These are phyloP conservation scores for Athene cunicularia DNA, from an alignment of 2,113 vertebrate genomes.

Conservation along the genomic window DNA sequence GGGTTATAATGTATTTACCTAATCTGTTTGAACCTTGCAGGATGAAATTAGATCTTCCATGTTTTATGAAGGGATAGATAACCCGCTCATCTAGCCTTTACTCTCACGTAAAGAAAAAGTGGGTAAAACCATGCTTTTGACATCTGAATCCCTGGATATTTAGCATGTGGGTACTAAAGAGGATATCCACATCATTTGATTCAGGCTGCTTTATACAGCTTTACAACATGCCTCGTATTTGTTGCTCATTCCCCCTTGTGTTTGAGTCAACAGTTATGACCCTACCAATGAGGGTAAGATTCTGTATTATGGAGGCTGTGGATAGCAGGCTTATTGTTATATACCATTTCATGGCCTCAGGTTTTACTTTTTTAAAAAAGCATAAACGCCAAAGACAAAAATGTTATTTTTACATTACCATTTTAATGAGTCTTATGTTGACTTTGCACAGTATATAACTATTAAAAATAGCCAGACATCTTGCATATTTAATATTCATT, in stretches of 20 bases:
- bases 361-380: background rate
- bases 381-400: conserved; percentile 51
- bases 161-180: background rate
- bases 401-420: conserved; percentile 62
- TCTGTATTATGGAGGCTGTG: background rate
- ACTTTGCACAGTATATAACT: conserved; percentile 46
- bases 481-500: conserved; percentile 34
- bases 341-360: background rate
- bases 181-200: background rate
- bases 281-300: background rate
- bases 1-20: background rate
- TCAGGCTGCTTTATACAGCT: background rate
- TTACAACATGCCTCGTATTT: background rate
- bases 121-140: background rate
- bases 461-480: background rate
- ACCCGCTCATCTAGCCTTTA: background rate
- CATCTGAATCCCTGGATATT: background rate
- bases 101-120: background rate
- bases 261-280: background rate
- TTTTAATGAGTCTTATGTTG: conserved; percentile 60
- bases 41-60: background rate
- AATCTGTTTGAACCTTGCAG: background rate
- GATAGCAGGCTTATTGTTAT: conserved; percentile 1
- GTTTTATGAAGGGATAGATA: background rate
- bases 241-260: background rate